Evolutionary conservation across 2,797 vertebrate genomes (phyloP).

Genomic region (Pantherophis vulpinus): DNA sequence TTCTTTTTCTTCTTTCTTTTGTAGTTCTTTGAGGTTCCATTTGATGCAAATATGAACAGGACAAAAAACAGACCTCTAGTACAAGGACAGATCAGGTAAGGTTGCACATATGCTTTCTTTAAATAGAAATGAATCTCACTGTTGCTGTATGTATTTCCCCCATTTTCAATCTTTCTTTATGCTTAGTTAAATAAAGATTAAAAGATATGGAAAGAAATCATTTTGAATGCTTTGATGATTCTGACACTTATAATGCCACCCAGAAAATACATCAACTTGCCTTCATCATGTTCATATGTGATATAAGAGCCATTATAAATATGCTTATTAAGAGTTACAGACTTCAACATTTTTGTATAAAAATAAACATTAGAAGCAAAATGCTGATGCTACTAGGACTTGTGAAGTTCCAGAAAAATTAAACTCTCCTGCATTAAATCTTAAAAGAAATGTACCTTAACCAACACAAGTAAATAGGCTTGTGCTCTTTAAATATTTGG

Average conservation of each 20-base stretch:
- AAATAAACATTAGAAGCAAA: conserved; percentile 18
- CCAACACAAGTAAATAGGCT: background rate
- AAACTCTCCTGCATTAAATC: conserved; percentile 15
- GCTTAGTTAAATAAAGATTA: background rate
- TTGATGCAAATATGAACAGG: conserved; percentile 99
- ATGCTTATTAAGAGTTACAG: conserved; percentile 5
- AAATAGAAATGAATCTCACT: conserved; percentile 13
- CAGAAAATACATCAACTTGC: conserved; percentile 21
- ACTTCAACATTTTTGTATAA: background rate
- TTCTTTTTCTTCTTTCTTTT: conserved; percentile 11
- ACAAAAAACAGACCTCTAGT: conserved; percentile 97
- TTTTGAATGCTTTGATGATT: conserved; percentile 5
- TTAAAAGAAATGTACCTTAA: conserved; percentile 8
- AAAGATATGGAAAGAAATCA: conserved; percentile 1
- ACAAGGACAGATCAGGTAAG: conserved; percentile 96
- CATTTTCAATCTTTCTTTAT: conserved; percentile 3
- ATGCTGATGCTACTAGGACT: background rate
- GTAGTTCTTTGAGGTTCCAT: conserved; percentile 98
- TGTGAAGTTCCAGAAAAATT: background rate
- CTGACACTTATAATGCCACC: background rate
- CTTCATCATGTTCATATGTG: conserved; percentile 4
- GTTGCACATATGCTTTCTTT: conserved; percentile 53
- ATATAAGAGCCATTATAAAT: background rate
- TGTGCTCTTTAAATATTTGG: background rate
- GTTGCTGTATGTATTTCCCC: conserved; percentile 21